A percentile compares a stretch with the other conserved stretches of the same genome.
phyloP scores from a whole-genome alignment of 2,113 vertebrate species.

The Perca schrenkii region DNA sequence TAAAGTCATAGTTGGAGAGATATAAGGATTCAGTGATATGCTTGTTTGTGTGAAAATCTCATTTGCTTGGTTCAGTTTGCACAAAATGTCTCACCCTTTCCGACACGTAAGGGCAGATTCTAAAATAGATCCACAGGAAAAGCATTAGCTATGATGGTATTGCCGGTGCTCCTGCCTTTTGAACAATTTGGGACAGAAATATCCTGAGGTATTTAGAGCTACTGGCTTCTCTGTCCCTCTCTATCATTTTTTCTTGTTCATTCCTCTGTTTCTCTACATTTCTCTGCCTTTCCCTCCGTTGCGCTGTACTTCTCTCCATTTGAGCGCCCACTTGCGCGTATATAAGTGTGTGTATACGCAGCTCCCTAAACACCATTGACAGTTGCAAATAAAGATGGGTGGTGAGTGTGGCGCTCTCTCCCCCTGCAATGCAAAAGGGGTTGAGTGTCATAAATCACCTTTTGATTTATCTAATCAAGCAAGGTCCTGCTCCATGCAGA shows the following conservation, averaged over 20 bases:
- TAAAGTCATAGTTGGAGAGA: conserved; percentile 39
- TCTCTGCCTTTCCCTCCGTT: conserved; percentile 22
- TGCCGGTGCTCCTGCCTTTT: conserved; percentile 54
- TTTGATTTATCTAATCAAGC: conserved; percentile 91
- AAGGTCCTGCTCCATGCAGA: conserved; percentile 84
- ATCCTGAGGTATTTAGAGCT: conserved; percentile 68
- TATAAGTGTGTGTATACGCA: conserved; percentile 50
- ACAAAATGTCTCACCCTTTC: conserved; percentile 52
- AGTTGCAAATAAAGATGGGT: conserved; percentile 89
- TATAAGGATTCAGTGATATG: conserved; percentile 48
- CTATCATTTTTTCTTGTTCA: conserved; percentile 31
- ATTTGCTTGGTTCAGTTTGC: conserved; percentile 55
- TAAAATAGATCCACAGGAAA: conserved; percentile 58
- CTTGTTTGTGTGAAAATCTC: conserved; percentile 63
- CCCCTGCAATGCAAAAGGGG: conserved; percentile 83
- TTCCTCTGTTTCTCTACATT: conserved; percentile 6
- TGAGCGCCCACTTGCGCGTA: conserved; percentile 48
- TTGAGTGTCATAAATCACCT: conserved; percentile 89
- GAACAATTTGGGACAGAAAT: conserved; percentile 64
- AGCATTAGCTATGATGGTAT: conserved; percentile 46
- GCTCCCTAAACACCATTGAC: conserved; percentile 82
- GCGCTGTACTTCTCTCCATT: conserved; percentile 49
- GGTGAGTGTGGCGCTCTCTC: conserved; percentile 73
- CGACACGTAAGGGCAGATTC: conserved; percentile 53
- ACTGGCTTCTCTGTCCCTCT: conserved; percentile 29